These are phyloP conservation scores for Hirundo rustica DNA, from an alignment of 2,797 vertebrate genomes.

Conservation along the genomic window DNA sequence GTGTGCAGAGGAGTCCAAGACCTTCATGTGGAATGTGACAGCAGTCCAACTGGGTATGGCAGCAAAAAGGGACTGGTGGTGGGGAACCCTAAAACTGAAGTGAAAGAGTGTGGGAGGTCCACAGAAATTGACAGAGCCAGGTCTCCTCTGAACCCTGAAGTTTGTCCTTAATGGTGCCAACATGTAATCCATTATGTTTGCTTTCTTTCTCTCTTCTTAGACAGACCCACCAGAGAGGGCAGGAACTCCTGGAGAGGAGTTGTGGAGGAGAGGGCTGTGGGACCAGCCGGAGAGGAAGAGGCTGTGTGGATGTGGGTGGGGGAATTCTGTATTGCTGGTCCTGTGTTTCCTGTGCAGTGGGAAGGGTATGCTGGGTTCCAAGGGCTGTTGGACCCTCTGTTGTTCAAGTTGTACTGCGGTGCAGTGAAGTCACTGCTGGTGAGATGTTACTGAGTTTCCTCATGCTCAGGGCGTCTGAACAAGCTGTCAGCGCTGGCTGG, in stretches of 20 bases:
- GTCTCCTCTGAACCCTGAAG: background rate
- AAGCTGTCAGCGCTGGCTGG: background rate
- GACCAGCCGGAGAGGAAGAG: background rate
- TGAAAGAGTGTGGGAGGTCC: background rate
- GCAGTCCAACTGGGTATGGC: conserved; percentile 75
- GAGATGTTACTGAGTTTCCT: background rate
- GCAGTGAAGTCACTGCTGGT: background rate
- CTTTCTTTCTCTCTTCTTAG: background rate
- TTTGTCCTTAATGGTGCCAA: background rate
- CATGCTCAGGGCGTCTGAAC: background rate
- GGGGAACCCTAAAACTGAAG: background rate
- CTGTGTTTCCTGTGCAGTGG: background rate
- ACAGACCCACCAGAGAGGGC: background rate
- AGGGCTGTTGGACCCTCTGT: background rate
- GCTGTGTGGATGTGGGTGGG: background rate
- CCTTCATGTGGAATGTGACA: conserved; percentile 81
- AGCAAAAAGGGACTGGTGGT: background rate
- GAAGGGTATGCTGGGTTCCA: background rate
- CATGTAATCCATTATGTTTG: background rate
- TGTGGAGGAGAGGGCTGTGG: background rate
- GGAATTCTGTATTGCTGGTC: background rate
- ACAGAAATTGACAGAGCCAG: background rate
- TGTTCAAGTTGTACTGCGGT: background rate
- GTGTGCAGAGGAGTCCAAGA: conserved; percentile 78
- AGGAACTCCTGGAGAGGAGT: background rate